These are phyloP conservation scores for Parnassius smintheus DNA, from an alignment of 2,888 invertebrate genomes.

Conservation along the genomic window DNA sequence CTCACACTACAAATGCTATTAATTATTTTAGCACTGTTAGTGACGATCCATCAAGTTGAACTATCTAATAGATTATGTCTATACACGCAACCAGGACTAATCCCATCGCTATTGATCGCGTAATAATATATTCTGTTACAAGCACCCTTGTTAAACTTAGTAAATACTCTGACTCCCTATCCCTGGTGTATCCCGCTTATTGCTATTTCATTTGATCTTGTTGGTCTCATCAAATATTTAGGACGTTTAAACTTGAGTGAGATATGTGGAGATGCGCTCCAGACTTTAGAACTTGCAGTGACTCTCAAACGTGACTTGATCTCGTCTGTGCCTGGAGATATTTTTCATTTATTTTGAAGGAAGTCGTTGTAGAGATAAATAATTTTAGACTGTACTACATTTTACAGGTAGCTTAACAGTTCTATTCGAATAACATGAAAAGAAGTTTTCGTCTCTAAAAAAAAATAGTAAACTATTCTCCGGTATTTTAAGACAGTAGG, in stretches of 20 bases:
- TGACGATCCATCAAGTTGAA: conserved; percentile 4
- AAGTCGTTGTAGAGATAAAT: neutral
- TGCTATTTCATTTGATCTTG: conserved; percentile 73
- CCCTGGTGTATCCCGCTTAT: conserved; percentile 55
- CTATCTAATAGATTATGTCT: conserved; percentile 29
- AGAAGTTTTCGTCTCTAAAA: no score
- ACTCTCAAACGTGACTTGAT: conserved; percentile 52
- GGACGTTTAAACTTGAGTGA: conserved; percentile 69
- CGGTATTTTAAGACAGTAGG: no score
- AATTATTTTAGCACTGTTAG: conserved; percentile 4
- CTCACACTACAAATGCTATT: neutral
- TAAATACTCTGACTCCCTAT: conserved; percentile 50
- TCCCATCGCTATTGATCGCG: conserved; percentile 53
- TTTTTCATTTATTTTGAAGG: conserved; percentile 37
- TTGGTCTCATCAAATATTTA: conserved; percentile 77
- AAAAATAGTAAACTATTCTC: no score
- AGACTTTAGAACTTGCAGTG: conserved; percentile 45
- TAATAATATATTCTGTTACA: conserved; percentile 69
- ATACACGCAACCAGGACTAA: conserved; percentile 28
- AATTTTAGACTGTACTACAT: no score
- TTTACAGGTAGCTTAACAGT: no score
- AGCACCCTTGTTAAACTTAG: conserved; percentile 72
- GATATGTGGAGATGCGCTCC: conserved; percentile 48
- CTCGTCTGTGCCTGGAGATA: conserved; percentile 32
- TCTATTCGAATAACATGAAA: no score